These are phyloP conservation scores for Gyrodactylus salaris DNA, from an alignment of 1,140 invertebrate genomes.

Conservation along the genomic window DNA sequence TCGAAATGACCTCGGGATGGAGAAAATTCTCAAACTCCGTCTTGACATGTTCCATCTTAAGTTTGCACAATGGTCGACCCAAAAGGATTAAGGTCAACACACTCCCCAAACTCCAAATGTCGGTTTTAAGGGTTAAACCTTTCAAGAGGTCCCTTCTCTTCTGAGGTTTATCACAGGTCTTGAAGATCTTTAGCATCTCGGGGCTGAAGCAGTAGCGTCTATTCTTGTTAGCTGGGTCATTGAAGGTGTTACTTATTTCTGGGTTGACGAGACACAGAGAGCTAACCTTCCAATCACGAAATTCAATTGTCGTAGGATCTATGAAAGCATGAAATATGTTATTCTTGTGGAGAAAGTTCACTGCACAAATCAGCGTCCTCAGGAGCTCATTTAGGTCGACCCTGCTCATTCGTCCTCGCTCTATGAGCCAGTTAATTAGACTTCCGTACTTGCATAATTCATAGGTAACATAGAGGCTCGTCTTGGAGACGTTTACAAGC, in stretches of 20 bases:
- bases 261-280: background rate
- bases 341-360: background rate
- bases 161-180: background rate
- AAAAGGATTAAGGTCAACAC: background rate
- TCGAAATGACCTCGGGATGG: too few relatives aligned
- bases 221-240: background rate
- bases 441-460: background rate
- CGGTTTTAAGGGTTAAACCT: background rate
- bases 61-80: too few relatives aligned
- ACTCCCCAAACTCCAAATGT: background rate
- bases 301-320: background rate
- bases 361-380: background rate
- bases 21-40: too few relatives aligned
- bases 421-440: background rate
- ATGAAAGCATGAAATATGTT: background rate
- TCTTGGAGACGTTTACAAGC: background rate
- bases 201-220: background rate
- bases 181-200: background rate
- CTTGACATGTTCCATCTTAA: too few relatives aligned
- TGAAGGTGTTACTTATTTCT: background rate
- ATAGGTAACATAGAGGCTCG: background rate
- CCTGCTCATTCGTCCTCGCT: background rate
- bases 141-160: background rate
- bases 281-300: background rate
- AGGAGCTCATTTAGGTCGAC: background rate